phyloP scores from a whole-genome alignment of 2,113 vertebrate genomes.

The Thomomys bottae region DNA sequence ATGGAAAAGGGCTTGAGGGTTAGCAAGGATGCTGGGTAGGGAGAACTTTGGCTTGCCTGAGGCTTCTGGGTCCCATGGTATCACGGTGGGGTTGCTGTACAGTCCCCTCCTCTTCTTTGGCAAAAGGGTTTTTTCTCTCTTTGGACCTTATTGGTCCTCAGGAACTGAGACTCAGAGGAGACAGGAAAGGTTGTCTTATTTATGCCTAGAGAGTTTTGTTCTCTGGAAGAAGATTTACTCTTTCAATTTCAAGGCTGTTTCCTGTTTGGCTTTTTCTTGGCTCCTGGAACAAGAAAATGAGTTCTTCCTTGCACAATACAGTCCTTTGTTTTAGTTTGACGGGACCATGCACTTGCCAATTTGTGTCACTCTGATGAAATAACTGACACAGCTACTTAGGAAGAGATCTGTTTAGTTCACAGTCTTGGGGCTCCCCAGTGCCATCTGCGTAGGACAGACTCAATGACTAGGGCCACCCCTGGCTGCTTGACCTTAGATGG shows the following conservation, averaged over 20 bases:
- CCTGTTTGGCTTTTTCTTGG: not conserved
- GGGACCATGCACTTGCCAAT: not conserved
- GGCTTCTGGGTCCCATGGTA: not conserved
- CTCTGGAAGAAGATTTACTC: not conserved
- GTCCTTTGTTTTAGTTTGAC: not conserved
- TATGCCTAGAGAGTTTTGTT: not conserved
- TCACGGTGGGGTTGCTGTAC: not conserved
- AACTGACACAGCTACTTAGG: not conserved
- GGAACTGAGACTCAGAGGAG: not conserved
- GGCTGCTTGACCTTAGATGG: not conserved
- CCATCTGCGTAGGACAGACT: not conserved
- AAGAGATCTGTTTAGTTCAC: not conserved
- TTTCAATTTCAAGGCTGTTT: not conserved
- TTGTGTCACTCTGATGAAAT: not conserved
- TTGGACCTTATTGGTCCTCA: not conserved
- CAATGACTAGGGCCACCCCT: not conserved
- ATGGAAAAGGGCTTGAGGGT: not conserved
- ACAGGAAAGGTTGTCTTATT: not conserved
- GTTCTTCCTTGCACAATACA: not conserved
- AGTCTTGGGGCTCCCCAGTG: not conserved
- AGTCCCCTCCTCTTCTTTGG: too few species aligned
- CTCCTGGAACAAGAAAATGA: not conserved
- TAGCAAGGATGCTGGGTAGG: not conserved
- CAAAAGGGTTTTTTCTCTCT: not conserved
- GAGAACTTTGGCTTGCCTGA: not conserved